Evolutionary conservation across 2,113 vertebrate species (phyloP), one percentile per base, ranked within the genome.

Genomic region (Alectura lathami): DNA sequence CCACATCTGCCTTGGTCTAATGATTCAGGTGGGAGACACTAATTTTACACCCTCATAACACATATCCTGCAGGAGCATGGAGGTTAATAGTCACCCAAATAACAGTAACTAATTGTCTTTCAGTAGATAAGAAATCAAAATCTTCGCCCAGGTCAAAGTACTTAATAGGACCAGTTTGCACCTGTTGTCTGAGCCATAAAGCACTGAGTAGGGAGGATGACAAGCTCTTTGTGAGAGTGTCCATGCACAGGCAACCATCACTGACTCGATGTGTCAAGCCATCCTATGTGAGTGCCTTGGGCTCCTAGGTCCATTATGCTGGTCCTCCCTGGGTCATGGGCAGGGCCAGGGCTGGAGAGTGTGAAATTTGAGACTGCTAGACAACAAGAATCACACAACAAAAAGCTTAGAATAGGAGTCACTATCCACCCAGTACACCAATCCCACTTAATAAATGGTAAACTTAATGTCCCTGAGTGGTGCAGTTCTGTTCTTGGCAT

Each of bases 211-310:
- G 32, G 27, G 15, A 75, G 30, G 21, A 21, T 26, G 54, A 43
- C 1, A 30, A 40, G 1, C 5, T 11, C 16, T 7, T 13, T 34
- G 29, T 45, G 43, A 17, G 22, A 38, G 66, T 56, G 3, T 53
- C 21, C 12, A 15, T 29, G 8, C 29, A n/a, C 11, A 78, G 17
- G 32, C 38, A 59, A 2, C 23, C 16, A 34, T 10, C 26, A 14
- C 1, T n/a, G 3, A n/a, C 53, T 26, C 34, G 70, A 9, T 42
- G 57, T 0, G 0, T 15, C 1, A 2, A 34, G 30, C 43, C 36
- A 38, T 67, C 27, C 30, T 47, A 53, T 54, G 18, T 21, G 24
- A 8, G 2, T 36, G 8, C 29, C 60, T 56, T 81, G 53, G 23
- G 24, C 22, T 45, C 45, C 45, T 72, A 60, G 17, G 20, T 34